Evolutionary conservation across 2,113 vertebrate species (phyloP).

Genomic region (Eudyptes chrysolophus): DNA sequence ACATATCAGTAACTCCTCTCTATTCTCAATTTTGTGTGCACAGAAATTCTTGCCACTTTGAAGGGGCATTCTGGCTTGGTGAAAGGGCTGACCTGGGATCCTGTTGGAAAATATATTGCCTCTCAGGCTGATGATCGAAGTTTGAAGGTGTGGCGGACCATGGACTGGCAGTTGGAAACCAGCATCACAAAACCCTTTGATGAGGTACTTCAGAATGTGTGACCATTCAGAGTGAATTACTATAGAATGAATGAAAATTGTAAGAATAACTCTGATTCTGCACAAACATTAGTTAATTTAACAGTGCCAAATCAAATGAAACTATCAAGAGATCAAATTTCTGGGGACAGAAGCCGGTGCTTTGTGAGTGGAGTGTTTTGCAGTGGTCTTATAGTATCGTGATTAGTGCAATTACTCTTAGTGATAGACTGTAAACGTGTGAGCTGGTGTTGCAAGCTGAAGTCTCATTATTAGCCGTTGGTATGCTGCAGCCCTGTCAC

Average conservation of each 20-base stretch:
- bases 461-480: background rate
- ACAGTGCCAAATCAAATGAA: background rate
- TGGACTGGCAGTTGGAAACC: constrained; percentile 97
- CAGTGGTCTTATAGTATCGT: background rate
- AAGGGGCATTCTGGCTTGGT: constrained; percentile 95
- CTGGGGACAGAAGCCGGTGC: background rate
- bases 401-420: background rate
- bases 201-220: constrained; percentile 78
- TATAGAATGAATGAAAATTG: background rate
- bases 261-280: background rate
- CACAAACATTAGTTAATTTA: background rate
- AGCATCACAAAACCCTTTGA: constrained; percentile 97
- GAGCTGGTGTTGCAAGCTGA: background rate
- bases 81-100: constrained; percentile 97
- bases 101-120: constrained; percentile 96
- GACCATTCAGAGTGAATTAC: background rate
- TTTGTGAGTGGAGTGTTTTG: background rate
- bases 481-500: background rate
- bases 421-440: accelerated
- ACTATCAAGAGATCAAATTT: background rate
- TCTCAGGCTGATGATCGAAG: constrained; percentile 98
- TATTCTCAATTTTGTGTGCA: background rate
- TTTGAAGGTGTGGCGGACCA: constrained; percentile 94
- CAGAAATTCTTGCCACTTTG: constrained; percentile 93
- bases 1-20: background rate